Evolutionary conservation across 2,797 vertebrate genomes (phyloP).

Genomic region (Enteromius radiatus): DNA sequence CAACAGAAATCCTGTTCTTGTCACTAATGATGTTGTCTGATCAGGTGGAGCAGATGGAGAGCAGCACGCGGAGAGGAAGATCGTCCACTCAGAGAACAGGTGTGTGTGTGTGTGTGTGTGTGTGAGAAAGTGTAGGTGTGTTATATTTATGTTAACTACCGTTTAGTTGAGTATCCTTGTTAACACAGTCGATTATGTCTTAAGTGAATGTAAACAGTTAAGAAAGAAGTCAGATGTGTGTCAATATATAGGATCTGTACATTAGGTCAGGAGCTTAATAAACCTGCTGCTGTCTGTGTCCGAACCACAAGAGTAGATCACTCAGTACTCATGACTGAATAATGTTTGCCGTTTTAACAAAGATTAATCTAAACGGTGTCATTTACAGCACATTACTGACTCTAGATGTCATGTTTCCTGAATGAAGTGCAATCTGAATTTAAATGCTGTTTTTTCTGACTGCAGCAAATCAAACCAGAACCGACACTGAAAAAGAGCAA

Average conservation of each 20-base stretch:
- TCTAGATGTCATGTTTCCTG: not conserved
- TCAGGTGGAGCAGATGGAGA: constrained; percentile 70
- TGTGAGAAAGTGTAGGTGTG: too few species aligned
- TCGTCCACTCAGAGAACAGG: constrained; percentile 64
- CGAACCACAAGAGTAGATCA: not conserved
- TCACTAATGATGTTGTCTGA: not conserved
- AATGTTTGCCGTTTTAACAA: not conserved
- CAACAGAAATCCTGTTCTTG: not conserved
- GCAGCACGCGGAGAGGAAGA: constrained; percentile 66
- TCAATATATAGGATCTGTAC: not conserved
- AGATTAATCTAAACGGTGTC: not conserved
- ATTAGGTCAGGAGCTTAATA: not conserved
- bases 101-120: too few species aligned
- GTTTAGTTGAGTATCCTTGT: too few species aligned
- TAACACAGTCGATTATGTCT: not conserved
- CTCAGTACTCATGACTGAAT: not conserved
- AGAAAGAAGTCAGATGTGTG: not conserved
- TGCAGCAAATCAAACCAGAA: not conserved
- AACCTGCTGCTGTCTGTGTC: not conserved
- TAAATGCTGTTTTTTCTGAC: not conserved
- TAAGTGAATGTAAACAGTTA: not conserved
- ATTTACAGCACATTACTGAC: not conserved
- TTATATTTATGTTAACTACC: too few species aligned
- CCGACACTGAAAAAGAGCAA: not conserved
- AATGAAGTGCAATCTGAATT: not conserved